Evolutionary conservation across 2,113 vertebrate genomes (phyloP).

Genomic region (Trogon surrucura): DNA sequence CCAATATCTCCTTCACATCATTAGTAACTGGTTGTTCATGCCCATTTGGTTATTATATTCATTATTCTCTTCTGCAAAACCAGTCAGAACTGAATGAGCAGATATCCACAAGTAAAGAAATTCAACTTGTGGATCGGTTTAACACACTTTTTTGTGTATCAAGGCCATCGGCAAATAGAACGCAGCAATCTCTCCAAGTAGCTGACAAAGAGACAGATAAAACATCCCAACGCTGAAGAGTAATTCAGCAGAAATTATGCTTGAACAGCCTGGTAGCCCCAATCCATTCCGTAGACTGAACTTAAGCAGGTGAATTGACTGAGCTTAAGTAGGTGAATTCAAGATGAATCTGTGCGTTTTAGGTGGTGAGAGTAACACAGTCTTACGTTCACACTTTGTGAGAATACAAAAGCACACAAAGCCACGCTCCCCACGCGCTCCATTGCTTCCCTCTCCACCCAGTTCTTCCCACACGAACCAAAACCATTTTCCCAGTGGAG

Average conservation of each 20-base stretch:
- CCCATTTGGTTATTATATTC: background rate
- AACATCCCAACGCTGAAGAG: background rate
- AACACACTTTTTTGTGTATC: background rate
- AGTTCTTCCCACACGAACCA: background rate
- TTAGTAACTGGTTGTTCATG: background rate
- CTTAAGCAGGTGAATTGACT: background rate
- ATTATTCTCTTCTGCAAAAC: background rate
- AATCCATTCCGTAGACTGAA: background rate
- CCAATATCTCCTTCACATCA: background rate
- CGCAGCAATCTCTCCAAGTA: background rate
- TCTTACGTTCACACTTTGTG: background rate
- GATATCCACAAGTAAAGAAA: background rate
- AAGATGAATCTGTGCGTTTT: background rate
- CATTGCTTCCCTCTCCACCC: background rate
- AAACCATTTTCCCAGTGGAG: fast-evolving
- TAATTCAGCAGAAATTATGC: background rate
- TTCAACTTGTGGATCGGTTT: background rate
- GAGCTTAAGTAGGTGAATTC: background rate
- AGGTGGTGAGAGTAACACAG: background rate
- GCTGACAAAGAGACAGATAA: constrained; percentile 39
- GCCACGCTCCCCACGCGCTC: background rate
- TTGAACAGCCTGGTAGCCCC: background rate
- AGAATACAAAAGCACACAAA: background rate
- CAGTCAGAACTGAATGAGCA: background rate
- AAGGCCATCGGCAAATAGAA: constrained; percentile 23